Conservation (phyloP, 2,888 invertebrate genomes). For the Sinopyrophorus schimmeli region DNA sequence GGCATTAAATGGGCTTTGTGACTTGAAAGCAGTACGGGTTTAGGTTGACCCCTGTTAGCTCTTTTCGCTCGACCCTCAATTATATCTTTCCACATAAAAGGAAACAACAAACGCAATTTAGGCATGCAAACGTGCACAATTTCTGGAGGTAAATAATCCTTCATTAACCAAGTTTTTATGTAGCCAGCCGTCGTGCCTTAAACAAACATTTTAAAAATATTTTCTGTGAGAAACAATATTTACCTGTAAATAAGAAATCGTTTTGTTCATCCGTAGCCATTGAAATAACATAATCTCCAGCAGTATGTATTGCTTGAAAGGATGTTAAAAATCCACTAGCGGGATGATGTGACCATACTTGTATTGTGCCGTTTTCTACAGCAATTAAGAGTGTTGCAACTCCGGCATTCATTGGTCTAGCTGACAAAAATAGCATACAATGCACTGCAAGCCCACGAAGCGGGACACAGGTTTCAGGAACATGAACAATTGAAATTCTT, state of each 20-base stretch:
- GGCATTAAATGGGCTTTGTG: slow-evolving; percentile 72
- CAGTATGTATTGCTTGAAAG: slow-evolving; percentile 70
- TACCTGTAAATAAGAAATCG: slow-evolving; percentile 73
- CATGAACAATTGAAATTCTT: slow-evolving; percentile 54
- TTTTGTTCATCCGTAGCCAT: slow-evolving; percentile 73
- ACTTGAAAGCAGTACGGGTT: slow-evolving; percentile 70
- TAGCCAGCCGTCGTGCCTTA: slow-evolving; percentile 68
- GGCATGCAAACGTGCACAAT: slow-evolving; percentile 65
- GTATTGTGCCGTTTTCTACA: slow-evolving; percentile 74
- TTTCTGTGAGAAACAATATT: neutral
- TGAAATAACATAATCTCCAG: slow-evolving; percentile 68
- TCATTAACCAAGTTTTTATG: slow-evolving; percentile 78
- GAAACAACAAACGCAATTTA: slow-evolving; percentile 66
- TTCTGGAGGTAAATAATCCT: slow-evolving; percentile 65
- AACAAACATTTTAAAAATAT: slow-evolving; percentile 20
- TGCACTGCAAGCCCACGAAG: slow-evolving; percentile 64
- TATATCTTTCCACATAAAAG: slow-evolving; percentile 71
- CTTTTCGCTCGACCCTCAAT: slow-evolving; percentile 71
- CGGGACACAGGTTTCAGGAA: slow-evolving; percentile 54
- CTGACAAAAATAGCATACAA: slow-evolving; percentile 68
- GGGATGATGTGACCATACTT: slow-evolving; percentile 81
- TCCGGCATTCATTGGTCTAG: slow-evolving; percentile 58
- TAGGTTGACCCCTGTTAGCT: slow-evolving; percentile 62
- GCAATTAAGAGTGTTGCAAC: slow-evolving; percentile 71
- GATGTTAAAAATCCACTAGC: slow-evolving; percentile 71